Base-by-base conservation (phyloP, 2,888 invertebrate species). In the Linyphia triangularis region DNA sequence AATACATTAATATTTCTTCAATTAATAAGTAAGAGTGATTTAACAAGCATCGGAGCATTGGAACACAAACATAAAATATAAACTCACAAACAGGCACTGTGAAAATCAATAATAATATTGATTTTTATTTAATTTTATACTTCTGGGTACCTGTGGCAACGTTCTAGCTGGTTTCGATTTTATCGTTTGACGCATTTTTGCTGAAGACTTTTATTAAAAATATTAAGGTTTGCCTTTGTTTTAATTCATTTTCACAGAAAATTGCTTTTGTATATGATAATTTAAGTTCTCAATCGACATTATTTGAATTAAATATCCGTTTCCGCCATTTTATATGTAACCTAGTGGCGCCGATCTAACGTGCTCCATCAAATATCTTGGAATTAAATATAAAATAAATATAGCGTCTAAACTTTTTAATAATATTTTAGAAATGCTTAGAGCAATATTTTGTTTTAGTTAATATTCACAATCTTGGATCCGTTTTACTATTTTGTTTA, bases 121-220 rank as follows among this genome's bases (percentile, higher is more conserved):
- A 79, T 79, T 77, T 79, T 67, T 51, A 16, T n/a, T 51, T 51
- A 19, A 22, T 51, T 67, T 61, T 19, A n/a, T 13, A 72, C 70
- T 13, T 43, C 65, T 7, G 19, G n/a, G 30, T 43, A 28, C 19
- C n/a, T 22, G 43, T 88, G 86, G 86, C 86, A 88, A 81, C 86
- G 57, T 28, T 22, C 30, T 57, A 40, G 67, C 43, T 33, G 69
- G 86, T 88, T 88, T 88, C 86, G 86, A 88, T 88, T 88, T 85
- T 79, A 69, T 81, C 86, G 67, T 73, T 88, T 88, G 81, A 88
- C 86, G 86, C 86, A 88, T 88, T 88, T 81, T 28, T 81, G 51
- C 40, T 19, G 51, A 28, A 59, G 70, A 75, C 19, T 75, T 75
- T 88, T 69, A 30, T 37, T 63, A 75, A 75, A 72, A 82, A 81